Base-by-base conservation (phyloP, 2,888 invertebrate genomes). In the Rotaria sp. region DNA sequence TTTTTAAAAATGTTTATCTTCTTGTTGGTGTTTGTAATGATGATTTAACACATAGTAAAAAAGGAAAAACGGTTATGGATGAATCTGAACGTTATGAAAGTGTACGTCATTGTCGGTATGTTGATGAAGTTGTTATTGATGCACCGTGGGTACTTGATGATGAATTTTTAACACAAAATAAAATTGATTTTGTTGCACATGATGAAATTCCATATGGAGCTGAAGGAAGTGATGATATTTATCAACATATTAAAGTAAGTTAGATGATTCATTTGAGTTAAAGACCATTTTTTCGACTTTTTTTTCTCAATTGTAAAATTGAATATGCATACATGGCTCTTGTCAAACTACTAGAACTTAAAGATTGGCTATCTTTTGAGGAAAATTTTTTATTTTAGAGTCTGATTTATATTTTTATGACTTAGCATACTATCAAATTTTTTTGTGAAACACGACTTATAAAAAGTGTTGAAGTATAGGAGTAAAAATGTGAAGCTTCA, bases 141-240 rank as follows among this genome's bases (percentile, higher is more conserved):
- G 97, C 97, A 52, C 98, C 98, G 0, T 98, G 98, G 98, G 94
- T 94, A 89, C 48, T 95, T 88, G 94, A 94, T 89, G 96, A 97
- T 90, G 95, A 94, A 80, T 99, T 96, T 91, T 93, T 98, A 80
- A 93, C 93, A 88, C 94, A 94, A 88, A 94, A 98, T 92, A 99
- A 99, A 92, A 98, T 99, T 89, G 99, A 99, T 92, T 99, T 99
- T 93, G 96, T 96, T 85, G 96, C 99, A 50, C 99, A 99, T 92
- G 99, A 99, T 92, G 97, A 98, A 92, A 94, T 97, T 90, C 99
- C 99, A 0, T 99, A 99, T 92, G 94, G 94, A 85, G 94, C 95
- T 7, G 95, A 95, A 88, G 91, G 90, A 11, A 88, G 88, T 45
- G 92, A 92, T 86, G 93, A 93, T 89, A 94, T 96, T 67, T 99